Evolutionary conservation across 2,113 vertebrate genomes (phyloP).

Genomic region (Hystrix cristata): DNA sequence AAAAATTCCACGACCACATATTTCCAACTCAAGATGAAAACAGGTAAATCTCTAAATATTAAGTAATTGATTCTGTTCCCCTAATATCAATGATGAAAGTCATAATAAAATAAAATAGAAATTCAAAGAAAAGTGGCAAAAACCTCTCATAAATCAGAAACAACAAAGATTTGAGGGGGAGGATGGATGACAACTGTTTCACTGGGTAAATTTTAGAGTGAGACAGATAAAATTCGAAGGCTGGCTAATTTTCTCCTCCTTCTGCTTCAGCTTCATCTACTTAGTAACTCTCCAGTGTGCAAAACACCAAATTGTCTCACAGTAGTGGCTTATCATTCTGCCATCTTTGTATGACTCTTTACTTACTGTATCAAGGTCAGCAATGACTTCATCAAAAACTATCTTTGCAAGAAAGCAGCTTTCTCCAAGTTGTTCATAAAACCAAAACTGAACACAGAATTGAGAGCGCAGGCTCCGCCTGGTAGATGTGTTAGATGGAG

Average conservation of each 20-base stretch:
- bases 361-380: slow-evolving; percentile 93
- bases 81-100: slow-evolving; percentile 9
- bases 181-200: background rate
- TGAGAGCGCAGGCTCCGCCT: background rate
- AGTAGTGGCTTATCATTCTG: slow-evolving; percentile 97
- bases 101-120: background rate
- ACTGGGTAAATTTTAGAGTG: background rate
- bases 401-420: background rate
- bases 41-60: background rate
- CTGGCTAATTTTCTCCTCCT: background rate
- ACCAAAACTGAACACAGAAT: background rate
- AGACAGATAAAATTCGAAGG: background rate
- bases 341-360: slow-evolving; percentile 97
- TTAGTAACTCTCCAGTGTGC: background rate
- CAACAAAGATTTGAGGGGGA: background rate
- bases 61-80: background rate
- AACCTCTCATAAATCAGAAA: background rate
- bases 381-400: slow-evolving; percentile 94
- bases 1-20: background rate
- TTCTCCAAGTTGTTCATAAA: background rate
- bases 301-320: slow-evolving; percentile 93
- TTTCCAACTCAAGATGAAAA: background rate
- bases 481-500: background rate
- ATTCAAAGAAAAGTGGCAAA: slow-evolving; percentile 10
- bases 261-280: background rate